Conservation (phyloP, 2,113 vertebrate genomes). For the Orientallactaga bullata region DNA sequence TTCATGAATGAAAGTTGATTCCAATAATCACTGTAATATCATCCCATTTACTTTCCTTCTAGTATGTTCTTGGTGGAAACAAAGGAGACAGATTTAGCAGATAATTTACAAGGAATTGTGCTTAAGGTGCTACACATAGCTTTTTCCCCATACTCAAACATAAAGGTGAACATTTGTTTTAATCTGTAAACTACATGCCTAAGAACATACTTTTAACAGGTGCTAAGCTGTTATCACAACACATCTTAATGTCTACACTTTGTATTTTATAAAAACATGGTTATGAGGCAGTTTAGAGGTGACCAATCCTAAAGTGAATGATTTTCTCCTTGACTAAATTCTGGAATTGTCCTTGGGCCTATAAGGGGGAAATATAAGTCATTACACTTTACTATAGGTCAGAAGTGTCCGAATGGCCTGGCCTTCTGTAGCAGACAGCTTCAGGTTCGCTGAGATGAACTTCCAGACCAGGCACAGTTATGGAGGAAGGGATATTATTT, state of each 20-base stretch:
- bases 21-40: background rate
- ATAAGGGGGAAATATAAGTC: too few relatives aligned
- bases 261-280: background rate
- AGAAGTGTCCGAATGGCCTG: too few relatives aligned
- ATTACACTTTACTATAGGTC: too few relatives aligned
- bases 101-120: background rate
- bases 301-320: too few relatives aligned
- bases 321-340: too few relatives aligned
- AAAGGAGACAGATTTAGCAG: background rate
- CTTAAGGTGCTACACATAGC: background rate
- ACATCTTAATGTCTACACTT: background rate
- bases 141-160: rapidly evolving
- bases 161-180: background rate
- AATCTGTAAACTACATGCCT: background rate
- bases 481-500: too few relatives aligned
- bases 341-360: too few relatives aligned
- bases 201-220: background rate
- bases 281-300: background rate
- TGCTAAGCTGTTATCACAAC: background rate
- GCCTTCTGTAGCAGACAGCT: too few relatives aligned
- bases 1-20: constrained; percentile 20
- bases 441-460: too few relatives aligned
- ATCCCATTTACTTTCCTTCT: background rate
- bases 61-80: background rate
- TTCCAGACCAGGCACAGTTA: too few relatives aligned